Evolutionary conservation across 2,113 vertebrate species (phyloP).

Genomic region (Steatornis caripensis): DNA sequence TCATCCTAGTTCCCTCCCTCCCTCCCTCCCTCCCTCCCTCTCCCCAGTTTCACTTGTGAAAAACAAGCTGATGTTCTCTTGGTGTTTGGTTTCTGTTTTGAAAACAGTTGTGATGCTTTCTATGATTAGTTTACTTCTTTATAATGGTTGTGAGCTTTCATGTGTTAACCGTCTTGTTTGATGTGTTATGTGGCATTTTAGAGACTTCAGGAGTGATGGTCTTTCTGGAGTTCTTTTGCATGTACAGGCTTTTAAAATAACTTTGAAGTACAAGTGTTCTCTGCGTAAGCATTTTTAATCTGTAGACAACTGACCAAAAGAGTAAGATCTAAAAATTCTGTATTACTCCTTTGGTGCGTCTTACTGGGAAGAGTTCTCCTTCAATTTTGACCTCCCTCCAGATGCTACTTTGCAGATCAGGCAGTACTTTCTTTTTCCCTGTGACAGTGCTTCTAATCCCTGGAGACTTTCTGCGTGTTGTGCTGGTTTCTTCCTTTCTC

Average conservation of each 20-base stretch:
- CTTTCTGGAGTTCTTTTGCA: background rate
- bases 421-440: background rate
- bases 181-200: background rate
- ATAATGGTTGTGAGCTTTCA: background rate
- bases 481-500: background rate
- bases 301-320: background rate
- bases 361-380: background rate
- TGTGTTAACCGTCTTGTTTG: background rate
- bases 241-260: background rate
- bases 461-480: background rate
- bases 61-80: background rate
- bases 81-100: background rate
- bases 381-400: constrained; percentile 36
- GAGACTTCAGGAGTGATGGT: background rate
- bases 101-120: background rate
- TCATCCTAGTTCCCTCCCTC: background rate
- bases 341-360: background rate
- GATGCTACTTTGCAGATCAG: constrained; percentile 30
- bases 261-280: background rate
- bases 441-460: background rate
- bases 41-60: background rate
- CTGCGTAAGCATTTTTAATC: background rate
- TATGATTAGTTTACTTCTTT: background rate
- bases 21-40: background rate
- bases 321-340: background rate